Evolutionary conservation across 2,113 vertebrate genomes (phyloP).

Genomic region (Telmatochromis sp.): DNA sequence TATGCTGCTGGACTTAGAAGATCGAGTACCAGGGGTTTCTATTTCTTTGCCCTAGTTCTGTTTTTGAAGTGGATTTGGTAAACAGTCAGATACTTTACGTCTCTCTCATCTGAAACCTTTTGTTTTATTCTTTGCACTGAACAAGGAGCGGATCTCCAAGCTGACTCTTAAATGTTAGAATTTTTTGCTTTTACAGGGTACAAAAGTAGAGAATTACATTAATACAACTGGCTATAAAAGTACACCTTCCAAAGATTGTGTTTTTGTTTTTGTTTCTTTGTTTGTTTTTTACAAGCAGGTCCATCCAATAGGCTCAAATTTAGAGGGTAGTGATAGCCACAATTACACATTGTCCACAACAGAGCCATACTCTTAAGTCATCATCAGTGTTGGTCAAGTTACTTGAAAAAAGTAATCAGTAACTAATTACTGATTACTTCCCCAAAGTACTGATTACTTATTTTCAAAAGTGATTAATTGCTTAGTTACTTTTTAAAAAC

Average conservation of each 20-base stretch:
- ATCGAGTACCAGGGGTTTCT: not conserved
- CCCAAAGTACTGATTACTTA: not conserved
- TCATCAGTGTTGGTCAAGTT: not conserved
- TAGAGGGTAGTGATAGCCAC: not conserved
- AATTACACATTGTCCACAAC: not conserved
- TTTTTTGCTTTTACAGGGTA: not conserved
- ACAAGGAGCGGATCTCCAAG: not conserved
- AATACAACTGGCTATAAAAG: not conserved
- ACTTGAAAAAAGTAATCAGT: not conserved
- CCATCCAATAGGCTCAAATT: not conserved
- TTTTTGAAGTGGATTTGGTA: not conserved
- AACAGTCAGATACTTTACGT: not conserved
- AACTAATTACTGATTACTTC: not conserved
- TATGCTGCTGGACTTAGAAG: not conserved
- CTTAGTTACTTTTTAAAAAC: too few species aligned
- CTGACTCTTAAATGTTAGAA: not conserved
- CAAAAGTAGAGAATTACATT: not conserved
- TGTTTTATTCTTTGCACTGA: not conserved
- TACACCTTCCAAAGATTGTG: not conserved
- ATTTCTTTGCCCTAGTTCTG: not conserved
- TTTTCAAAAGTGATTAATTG: too few species aligned
- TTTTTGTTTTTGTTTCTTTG: rapidly evolving
- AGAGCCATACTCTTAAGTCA: not conserved
- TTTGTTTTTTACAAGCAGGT: not conserved
- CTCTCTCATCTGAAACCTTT: not conserved